Base-by-base conservation (phyloP, 2,113 vertebrate species). In the Apaloderma vittatum region DNA sequence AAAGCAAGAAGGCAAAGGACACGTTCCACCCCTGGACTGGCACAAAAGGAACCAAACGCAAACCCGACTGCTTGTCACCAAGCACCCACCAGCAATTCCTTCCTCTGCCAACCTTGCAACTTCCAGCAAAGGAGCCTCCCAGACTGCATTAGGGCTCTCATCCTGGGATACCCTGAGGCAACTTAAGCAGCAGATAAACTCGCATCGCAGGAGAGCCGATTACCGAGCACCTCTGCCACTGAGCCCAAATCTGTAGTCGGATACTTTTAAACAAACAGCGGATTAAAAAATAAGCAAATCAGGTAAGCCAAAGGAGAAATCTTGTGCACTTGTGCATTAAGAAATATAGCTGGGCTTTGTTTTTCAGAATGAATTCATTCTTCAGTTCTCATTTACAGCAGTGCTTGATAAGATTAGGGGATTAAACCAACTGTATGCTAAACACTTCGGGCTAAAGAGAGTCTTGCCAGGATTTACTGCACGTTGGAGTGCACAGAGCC, bases 321-420 rank as follows among this genome's bases (percentile, higher is more conserved):
- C 67, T 55, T 76, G 37, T 14, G 14, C 23, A 8, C 54, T 66
- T 40, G 40, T 40, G 9, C 49, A 12, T 4, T 46, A 76, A 72
- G 68, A 78, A 93, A 52, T 51, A 26, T 1, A 86, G 52, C 0
- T 0, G 45, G 52, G 74, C 27, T 81, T 91, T 70, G 78, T 81
- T 87, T 91, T 93, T 57, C 40, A 32, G 48, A 88, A 86, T 84
- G n/a, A 93, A 94, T 73, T 84, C 23, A 93, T 87, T 82, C 40
- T 73, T 92, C 70, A 65, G 1, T 73, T 86, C 73, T 97, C 80
- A 43, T 88, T 94, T 84, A 52, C 54, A 36, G 66, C 85, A 62
- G n/a, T 40, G 29, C 80, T 93, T 87, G 88, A 65, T 93, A 87
- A 97, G 70, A 94, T 95, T 73, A 95, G 83, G 82, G 86, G 91